A percentile compares a stretch with the other conserved stretches of the same genome.
These are phyloP conservation scores for Diploscapter pachys DNA, from an alignment of 1,140 invertebrate species.

Conservation along the genomic window DNA sequence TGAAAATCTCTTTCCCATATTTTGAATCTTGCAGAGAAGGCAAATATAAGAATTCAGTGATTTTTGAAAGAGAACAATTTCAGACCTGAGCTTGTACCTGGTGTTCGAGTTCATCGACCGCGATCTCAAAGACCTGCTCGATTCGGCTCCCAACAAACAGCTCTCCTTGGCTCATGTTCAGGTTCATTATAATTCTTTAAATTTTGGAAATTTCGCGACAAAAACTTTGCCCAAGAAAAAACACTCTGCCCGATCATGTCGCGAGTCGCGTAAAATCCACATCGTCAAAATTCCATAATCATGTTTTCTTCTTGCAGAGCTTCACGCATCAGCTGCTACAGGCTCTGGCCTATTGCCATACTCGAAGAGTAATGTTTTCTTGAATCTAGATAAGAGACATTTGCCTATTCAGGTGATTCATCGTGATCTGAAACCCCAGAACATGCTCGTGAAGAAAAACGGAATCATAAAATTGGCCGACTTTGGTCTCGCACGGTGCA, in stretches of 20 bases:
- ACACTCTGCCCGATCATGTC: too few relatives aligned
- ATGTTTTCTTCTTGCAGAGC: slow-evolving; percentile 59
- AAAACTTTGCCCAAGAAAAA: too few relatives aligned
- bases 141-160: slow-evolving; percentile 85
- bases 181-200: slow-evolving; percentile 62
- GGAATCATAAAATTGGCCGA: slow-evolving; percentile 92
- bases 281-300: not conserved
- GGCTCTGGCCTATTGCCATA: slow-evolving; percentile 92
- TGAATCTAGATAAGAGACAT: too few relatives aligned
- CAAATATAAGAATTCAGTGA: too few relatives aligned
- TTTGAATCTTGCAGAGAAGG: slow-evolving; percentile 31
- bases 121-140: slow-evolving; percentile 70
- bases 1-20: slow-evolving; percentile 18
- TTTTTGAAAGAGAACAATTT: slow-evolving; percentile 70
- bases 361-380: slow-evolving; percentile 70
- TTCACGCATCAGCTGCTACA: slow-evolving; percentile 81
- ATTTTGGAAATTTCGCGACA: too few relatives aligned
- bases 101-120: slow-evolving; percentile 97
- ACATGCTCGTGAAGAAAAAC: slow-evolving; percentile 76
- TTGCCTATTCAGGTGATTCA: slow-evolving; percentile 67
- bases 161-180: slow-evolving; percentile 80
- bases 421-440: slow-evolving; percentile 78
- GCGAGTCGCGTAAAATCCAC: not conserved
- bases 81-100: slow-evolving; percentile 90
- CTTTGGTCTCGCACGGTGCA: slow-evolving; percentile 90